Evolutionary conservation across 2,113 vertebrate species (phyloP), one percentile per base, ranked within the genome.

Genomic region (Bungarus multicinctus): DNA sequence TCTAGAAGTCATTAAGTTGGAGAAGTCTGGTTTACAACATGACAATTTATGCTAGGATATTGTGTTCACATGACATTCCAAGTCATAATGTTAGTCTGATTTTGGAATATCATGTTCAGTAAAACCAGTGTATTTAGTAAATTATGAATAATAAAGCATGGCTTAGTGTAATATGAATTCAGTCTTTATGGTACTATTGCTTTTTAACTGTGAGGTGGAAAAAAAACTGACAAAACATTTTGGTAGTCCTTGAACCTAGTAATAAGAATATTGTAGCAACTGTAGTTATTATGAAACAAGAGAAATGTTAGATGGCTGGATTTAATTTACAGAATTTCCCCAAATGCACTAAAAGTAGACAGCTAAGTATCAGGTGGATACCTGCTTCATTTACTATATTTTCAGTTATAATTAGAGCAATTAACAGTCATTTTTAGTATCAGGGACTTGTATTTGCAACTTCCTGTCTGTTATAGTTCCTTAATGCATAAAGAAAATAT

Each of bases 241-340:
- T 54, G 64, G 14, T 53, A 88, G 27, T 87, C 50, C 34, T 81
- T 34, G 85, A 64, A 58, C 39, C 90, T 30, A 12, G 14, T 53
- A 95, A 50, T 30, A 87, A 93, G 34, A 2, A 10, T 10, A 22
- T 14, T 50, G 30, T 87, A 86, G 74, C 93, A 20, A 91, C 6
- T 43, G 18, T 64, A 50, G 45, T 11, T 87, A 47, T 58, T 52
- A 1, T 60, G 27, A 87, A 64, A 30, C 12, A 45, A 50, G 3
- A 57, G 0, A 91, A 87, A 91, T 14, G 86, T 60, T 91, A 94
- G 91, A 39, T 27, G 22, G 69, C 16, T 94, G 11, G 9, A 69
- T 86, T 91, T 25, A 64, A 94, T 96, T 94, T 95, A 89, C 53
- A 91, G 16, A 34, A 85, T 90, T 89, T 43, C 90, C 60, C 45